These are phyloP conservation scores for Ligdia adustata DNA, from an alignment of 2,888 invertebrate species.

Conservation along the genomic window DNA sequence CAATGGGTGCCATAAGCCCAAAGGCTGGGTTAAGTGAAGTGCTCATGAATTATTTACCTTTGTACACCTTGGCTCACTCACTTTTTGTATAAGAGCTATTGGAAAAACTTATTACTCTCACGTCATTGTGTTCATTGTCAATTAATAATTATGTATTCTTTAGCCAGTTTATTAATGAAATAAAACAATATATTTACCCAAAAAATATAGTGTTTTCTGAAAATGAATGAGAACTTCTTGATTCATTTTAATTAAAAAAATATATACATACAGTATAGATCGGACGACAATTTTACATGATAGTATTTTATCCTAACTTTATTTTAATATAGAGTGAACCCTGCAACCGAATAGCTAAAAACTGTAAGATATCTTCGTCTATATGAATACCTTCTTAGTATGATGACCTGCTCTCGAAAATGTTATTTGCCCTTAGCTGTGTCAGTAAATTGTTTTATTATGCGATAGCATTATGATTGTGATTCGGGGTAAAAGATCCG, in stretches of 20 bases:
- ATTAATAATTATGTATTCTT: too few species aligned
- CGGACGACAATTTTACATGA: too few species aligned
- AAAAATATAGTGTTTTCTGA: too few species aligned
- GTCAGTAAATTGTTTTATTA: constrained; percentile 48
- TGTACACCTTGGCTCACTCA: constrained; percentile 35
- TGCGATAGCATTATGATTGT: constrained; percentile 25
- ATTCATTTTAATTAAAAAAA: too few species aligned
- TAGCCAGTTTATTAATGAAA: too few species aligned
- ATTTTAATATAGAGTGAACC: too few species aligned
- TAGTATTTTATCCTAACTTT: too few species aligned
- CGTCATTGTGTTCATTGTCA: too few species aligned
- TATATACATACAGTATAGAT: too few species aligned
- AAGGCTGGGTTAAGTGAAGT: constrained; percentile 56
- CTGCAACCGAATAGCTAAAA: constrained; percentile 1
- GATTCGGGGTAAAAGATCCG: constrained; percentile 1
- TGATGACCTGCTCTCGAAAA: constrained; percentile 49
- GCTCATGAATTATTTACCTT: constrained; percentile 75
- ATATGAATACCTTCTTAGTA: constrained; percentile 45
- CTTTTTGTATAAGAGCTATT: constrained; percentile 8
- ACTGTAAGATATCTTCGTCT: not conserved
- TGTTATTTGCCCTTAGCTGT: constrained; percentile 40
- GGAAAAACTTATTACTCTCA: not conserved
- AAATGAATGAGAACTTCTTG: too few species aligned
- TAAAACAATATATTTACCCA: too few species aligned
- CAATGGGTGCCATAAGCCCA: constrained; percentile 49